Percentiles rank a stretch among this genome's conserved stretches.
Conservation (phyloP, 2,797 vertebrate genomes). For the Epinephelus awoara region DNA sequence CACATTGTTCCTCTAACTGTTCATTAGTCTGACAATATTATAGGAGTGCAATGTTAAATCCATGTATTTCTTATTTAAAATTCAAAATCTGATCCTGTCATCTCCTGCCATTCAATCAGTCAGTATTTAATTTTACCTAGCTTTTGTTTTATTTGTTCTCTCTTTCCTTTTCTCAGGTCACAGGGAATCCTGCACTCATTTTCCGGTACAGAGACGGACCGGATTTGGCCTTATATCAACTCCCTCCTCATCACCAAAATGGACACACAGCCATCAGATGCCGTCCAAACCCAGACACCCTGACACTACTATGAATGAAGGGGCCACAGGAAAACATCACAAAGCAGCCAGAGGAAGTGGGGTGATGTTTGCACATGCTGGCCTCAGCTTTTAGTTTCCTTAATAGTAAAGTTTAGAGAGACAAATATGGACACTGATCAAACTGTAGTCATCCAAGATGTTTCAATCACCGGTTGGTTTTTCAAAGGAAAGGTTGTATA, state of each 20-base stretch:
- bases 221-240: slow-evolving; percentile 96
- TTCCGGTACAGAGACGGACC: slow-evolving; percentile 96
- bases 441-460: slow-evolving; percentile 9
- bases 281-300: slow-evolving; percentile 72
- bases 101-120: not conserved
- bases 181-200: slow-evolving; percentile 94
- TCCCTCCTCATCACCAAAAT: slow-evolving; percentile 91
- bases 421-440: slow-evolving; percentile 26
- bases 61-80: no score
- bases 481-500: not conserved
- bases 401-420: slow-evolving; percentile 17
- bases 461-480: slow-evolving; percentile 12
- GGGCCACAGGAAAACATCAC: slow-evolving; percentile 20
- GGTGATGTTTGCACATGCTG: slow-evolving; percentile 17
- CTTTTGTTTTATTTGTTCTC: slow-evolving; percentile 10
- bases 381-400: slow-evolving; percentile 18
- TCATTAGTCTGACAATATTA: not conserved
- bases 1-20: not conserved
- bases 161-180: slow-evolving; percentile 81
- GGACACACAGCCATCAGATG: slow-evolving; percentile 76
- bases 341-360: slow-evolving; percentile 17
- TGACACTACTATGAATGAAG: slow-evolving; percentile 54
- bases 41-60: no score
- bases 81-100: not conserved
- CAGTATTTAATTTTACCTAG: not conserved